Evolutionary conservation across 2,113 vertebrate species (phyloP).

Genomic region (Capra hircus): DNA sequence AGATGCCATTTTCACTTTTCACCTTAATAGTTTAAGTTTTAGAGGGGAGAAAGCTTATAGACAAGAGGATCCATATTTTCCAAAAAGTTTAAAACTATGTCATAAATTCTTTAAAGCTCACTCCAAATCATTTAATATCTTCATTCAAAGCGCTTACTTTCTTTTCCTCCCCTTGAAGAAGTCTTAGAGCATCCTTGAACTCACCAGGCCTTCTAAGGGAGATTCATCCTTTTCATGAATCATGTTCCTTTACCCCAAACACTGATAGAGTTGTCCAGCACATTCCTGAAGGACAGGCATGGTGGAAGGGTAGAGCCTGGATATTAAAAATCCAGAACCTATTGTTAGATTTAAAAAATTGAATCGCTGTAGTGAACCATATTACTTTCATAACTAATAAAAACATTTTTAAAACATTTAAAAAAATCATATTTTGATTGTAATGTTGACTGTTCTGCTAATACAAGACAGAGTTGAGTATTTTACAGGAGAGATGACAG

Average conservation of each 20-base stretch:
- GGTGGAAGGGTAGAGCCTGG: neutral
- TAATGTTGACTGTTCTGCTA: neutral
- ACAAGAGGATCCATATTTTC: neutral
- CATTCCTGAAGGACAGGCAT: neutral
- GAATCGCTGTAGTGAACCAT: neutral
- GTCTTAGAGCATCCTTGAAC: neutral
- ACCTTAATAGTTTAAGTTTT: neutral
- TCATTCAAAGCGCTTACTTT: neutral
- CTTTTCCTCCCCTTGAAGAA: neutral
- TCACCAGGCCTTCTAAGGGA: neutral
- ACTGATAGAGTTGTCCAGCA: neutral
- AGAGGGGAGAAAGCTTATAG: neutral
- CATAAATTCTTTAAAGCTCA: neutral
- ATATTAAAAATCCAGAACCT: neutral
- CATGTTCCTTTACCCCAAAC: neutral
- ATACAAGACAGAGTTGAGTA: neutral
- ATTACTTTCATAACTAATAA: neutral
- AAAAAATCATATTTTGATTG: neutral
- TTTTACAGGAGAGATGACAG: neutral
- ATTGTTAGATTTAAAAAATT: neutral
- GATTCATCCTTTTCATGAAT: too few species aligned
- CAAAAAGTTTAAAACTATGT: neutral
- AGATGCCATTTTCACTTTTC: neutral
- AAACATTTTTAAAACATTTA: neutral
- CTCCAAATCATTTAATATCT: neutral